phyloP scores from a whole-genome alignment of 2,888 invertebrate genomes.

The Lutraria lutraria region DNA sequence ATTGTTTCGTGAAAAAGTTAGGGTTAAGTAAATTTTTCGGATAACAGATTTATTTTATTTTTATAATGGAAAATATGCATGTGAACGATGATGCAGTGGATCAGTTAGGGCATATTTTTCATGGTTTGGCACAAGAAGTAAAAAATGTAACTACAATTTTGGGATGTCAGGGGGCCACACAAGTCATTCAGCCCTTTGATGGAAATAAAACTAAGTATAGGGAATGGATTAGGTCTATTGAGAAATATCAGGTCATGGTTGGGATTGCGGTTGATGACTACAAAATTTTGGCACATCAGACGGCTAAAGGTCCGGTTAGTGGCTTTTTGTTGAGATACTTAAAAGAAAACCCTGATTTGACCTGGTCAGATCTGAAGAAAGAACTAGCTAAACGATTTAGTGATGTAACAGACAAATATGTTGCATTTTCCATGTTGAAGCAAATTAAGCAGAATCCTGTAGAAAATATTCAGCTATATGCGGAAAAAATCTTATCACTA shows the following conservation, averaged over 20 bases:
- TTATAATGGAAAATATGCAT: too few relatives aligned
- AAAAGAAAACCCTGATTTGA: background rate
- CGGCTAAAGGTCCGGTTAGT: slow-evolving; percentile 5
- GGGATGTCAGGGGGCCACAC: background rate
- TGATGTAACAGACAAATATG: slow-evolving; percentile 13
- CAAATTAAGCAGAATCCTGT: background rate
- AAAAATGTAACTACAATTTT: background rate
- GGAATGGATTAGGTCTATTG: background rate
- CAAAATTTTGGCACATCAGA: background rate
- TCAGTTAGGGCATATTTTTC: background rate
- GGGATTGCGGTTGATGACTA: background rate
- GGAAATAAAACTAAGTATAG: background rate
- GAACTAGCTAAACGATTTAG: slow-evolving; percentile 22
- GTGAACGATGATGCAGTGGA: too few relatives aligned
- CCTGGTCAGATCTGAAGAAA: background rate
- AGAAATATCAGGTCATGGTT: background rate
- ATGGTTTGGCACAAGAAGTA: background rate
- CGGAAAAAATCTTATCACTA: background rate
- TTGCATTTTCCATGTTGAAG: slow-evolving; percentile 15
- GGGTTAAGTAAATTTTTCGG: too few relatives aligned
- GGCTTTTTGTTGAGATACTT: slow-evolving; percentile 16
- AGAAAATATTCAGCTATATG: slow-evolving; percentile 18
- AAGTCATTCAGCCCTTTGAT: background rate
- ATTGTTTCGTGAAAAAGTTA: too few relatives aligned
- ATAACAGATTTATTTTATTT: too few relatives aligned